Conservation (phyloP, 2,797 vertebrate genomes). For the Poeciliopsis presidionis region DNA sequence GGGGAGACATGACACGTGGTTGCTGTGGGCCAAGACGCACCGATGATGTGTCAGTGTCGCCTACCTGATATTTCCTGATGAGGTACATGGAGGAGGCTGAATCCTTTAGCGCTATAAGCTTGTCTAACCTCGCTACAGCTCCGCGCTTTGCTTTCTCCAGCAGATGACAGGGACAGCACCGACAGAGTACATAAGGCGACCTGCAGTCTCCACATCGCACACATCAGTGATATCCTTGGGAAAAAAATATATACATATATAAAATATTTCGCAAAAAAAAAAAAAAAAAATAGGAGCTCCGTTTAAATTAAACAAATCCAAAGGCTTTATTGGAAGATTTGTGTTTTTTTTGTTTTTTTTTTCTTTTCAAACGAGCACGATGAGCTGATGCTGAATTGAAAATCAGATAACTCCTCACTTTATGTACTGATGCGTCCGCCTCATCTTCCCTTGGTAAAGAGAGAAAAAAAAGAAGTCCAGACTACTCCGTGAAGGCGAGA, state of each 20-base stretch:
- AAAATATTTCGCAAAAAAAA: conserved; percentile 48
- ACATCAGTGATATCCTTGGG: conserved; percentile 74
- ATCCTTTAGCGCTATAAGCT: conserved; percentile 90
- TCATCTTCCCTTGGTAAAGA: conserved; percentile 50
- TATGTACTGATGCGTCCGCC: conserved; percentile 58
- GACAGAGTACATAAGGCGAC: conserved; percentile 80
- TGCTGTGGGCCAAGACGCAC: conserved; percentile 2
- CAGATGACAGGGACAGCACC: conserved; percentile 77
- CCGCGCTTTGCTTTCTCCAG: conserved; percentile 87
- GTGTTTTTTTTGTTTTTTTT: no score
- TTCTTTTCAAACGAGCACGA: conserved; percentile 22
- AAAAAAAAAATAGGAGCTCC: conserved; percentile 52
- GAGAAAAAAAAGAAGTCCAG: conserved; percentile 26
- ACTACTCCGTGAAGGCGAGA: conserved; percentile 42
- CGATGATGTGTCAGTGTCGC: conserved; percentile 26
- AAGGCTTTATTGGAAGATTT: conserved; percentile 33
- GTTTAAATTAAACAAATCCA: conserved; percentile 41
- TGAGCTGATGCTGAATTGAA: conserved; percentile 58
- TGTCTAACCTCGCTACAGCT: conserved; percentile 93
- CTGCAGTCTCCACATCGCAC: conserved; percentile 82
- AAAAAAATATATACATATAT: background rate
- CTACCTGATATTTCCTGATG: conserved; percentile 95
- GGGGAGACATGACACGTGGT: conserved; percentile 40
- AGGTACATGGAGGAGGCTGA: conserved; percentile 89
- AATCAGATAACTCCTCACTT: conserved; percentile 70